Evolutionary conservation across 1,140 invertebrate species (phyloP), one percentile per base, ranked within the genome.

Genomic region (Kradibia gibbosae): DNA sequence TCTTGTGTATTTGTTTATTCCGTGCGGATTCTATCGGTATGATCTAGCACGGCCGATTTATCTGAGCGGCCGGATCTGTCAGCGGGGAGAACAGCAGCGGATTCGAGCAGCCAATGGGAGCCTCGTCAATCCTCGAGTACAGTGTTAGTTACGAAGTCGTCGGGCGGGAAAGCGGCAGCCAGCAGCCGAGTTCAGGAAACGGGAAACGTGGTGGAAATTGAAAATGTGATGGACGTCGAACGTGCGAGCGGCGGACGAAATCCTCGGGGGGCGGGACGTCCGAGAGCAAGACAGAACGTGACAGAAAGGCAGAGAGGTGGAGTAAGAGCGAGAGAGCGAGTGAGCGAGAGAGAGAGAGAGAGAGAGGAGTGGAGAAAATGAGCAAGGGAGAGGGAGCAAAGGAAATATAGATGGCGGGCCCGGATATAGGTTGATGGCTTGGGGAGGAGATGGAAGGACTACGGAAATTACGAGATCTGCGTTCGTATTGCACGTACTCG

Each of bases 191-290:
- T 74, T 82, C 88, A 88, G 90, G 88, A 90, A 91, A 91, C 88
- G 89, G 87, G 88, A 88, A 90, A 91, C 90, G 89, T 90, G 89
- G 90, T 90, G 90, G 89, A 91, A 91, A 91, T 91, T 91, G 90
- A 91, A 91, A 91, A 91, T 90, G 88, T 88, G 87, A 90, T 90
- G 86, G 84, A 90, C 87, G 86, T 45, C 28, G 28, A 65, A 42
- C 17, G 4, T 11, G 42, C 42, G 50, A 22, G 50, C 20, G 53
- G 28, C 20, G 45, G 67, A 36, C 72, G 22, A 53, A 53, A 20
- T 53, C 20, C 5, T 53, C 50, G 42, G 45, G 2, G 42, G 48
- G 8, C 28, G 25, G 60, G 50, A 65, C 36, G 31, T 7, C 28
- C 50, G 74, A 36, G n/a, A 22, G 17, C n/a, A 17, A 50, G 28